Evolutionary conservation across 2,113 vertebrate species (phyloP).

Genomic region (Hippocampus guttulatus): DNA sequence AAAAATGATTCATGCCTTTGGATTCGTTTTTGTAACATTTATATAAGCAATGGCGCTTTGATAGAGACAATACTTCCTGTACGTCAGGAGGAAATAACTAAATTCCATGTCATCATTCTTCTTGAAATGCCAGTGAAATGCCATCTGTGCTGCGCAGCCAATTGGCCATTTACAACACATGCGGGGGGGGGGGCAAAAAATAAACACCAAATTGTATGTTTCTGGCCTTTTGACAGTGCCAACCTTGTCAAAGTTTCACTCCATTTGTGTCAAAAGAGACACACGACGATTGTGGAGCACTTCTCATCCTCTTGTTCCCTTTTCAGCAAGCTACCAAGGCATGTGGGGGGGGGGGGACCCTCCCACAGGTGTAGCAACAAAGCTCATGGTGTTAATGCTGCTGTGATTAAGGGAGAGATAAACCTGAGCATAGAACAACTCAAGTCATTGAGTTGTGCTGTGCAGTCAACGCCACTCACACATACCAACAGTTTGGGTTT

Average conservation of each 20-base stretch:
- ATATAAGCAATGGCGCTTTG: neutral
- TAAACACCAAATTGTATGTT: constrained; percentile 39
- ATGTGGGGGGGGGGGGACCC: constrained; percentile 8
- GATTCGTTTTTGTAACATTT: neutral
- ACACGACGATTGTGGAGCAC: constrained; percentile 23
- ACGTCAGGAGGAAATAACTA: constrained; percentile 51
- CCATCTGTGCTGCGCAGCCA: constrained; percentile 41
- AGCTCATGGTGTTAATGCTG: constrained; percentile 34
- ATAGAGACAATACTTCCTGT: constrained; percentile 11
- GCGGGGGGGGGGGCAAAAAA: constrained; percentile 6
- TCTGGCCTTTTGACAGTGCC: constrained; percentile 17
- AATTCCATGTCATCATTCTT: constrained; percentile 54
- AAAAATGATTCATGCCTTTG: neutral
- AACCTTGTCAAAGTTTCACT: constrained; percentile 11
- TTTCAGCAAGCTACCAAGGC: constrained; percentile 31
- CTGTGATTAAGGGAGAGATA: constrained; percentile 21
- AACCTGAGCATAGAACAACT: neutral
- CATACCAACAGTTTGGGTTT: neutral
- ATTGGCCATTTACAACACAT: constrained; percentile 31
- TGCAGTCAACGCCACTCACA: neutral
- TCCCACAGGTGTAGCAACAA: constrained; percentile 36
- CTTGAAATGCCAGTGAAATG: constrained; percentile 53
- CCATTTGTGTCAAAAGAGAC: constrained; percentile 27
- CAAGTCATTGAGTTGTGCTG: neutral
- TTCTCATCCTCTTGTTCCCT: constrained; percentile 47